phyloP scores from a whole-genome alignment of 2,888 invertebrate genomes.

The Cenopis cana region DNA sequence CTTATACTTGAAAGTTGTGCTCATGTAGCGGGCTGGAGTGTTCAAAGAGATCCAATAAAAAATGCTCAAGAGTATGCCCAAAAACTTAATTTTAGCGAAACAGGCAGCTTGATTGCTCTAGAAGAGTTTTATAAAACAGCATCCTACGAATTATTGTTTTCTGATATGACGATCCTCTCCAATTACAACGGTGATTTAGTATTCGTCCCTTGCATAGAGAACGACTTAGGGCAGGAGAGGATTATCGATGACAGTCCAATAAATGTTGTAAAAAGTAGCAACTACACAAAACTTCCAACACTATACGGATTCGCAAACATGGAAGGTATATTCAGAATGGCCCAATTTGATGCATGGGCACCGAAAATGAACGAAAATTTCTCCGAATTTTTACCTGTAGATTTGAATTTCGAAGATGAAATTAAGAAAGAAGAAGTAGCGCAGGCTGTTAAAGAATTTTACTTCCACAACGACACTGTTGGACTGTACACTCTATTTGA shows the following conservation, averaged over 20 bases:
- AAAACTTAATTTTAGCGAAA: neutral
- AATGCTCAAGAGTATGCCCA: conserved; percentile 9
- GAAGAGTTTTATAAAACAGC: conserved; percentile 25
- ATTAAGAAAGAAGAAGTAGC: conserved; percentile 1
- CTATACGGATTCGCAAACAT: conserved; percentile 23
- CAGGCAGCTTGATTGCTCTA: neutral
- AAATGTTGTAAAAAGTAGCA: conserved; percentile 56
- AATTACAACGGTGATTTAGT: neutral
- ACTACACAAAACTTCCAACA: conserved; percentile 46
- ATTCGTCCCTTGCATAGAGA: conserved; percentile 21
- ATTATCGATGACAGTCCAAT: conserved; percentile 60
- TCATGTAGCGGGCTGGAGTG: conserved; percentile 23
- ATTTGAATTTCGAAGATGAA: conserved; percentile 10
- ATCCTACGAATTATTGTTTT: conserved; percentile 13
- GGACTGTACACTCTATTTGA: conserved; percentile 11
- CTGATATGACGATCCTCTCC: neutral
- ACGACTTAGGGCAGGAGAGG: conserved; percentile 46
- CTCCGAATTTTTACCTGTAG: conserved; percentile 9
- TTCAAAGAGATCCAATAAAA: conserved; percentile 21
- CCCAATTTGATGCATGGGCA: neutral
- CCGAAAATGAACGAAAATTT: conserved; percentile 11
- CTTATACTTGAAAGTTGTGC: conserved; percentile 18
- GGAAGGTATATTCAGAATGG: conserved; percentile 11
- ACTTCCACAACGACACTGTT: conserved; percentile 1
- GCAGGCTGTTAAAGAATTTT: conserved; percentile 5